Evolutionary conservation across 2,797 vertebrate species (phyloP).

Genomic region (Numenius phaeopus): DNA sequence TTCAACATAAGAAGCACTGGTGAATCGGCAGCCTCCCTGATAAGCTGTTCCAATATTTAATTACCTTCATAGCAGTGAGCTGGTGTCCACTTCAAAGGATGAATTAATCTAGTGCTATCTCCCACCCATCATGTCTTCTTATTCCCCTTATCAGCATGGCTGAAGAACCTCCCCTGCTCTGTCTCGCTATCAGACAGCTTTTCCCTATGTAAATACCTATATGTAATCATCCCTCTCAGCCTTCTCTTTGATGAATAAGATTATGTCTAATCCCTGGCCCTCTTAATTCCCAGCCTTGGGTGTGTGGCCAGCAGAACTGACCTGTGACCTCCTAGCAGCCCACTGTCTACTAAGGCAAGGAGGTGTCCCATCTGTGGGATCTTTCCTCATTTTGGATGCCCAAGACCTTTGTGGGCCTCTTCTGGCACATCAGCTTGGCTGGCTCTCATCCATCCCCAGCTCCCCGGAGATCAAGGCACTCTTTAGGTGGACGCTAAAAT

Average conservation of each 20-base stretch:
- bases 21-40: constrained; percentile 18
- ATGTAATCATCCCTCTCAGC: background rate
- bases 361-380: background rate
- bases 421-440: background rate
- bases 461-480: background rate
- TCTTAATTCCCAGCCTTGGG: background rate
- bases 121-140: background rate
- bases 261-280: background rate
- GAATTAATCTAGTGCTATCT: constrained; percentile 27
- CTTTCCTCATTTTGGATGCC: background rate
- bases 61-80: background rate
- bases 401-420: background rate
- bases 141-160: background rate
- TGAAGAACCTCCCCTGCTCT: background rate
- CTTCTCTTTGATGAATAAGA: background rate
- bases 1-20: constrained; percentile 5
- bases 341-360: background rate
- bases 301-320: background rate
- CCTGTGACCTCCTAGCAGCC: background rate
- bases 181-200: background rate
- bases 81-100: constrained; percentile 49
- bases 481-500: background rate
- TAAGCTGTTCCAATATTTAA: constrained; percentile 57
- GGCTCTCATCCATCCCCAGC: background rate
- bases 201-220: background rate